phyloP scores from a whole-genome alignment of 2,888 invertebrate genomes.

The Volucella inflata region DNA sequence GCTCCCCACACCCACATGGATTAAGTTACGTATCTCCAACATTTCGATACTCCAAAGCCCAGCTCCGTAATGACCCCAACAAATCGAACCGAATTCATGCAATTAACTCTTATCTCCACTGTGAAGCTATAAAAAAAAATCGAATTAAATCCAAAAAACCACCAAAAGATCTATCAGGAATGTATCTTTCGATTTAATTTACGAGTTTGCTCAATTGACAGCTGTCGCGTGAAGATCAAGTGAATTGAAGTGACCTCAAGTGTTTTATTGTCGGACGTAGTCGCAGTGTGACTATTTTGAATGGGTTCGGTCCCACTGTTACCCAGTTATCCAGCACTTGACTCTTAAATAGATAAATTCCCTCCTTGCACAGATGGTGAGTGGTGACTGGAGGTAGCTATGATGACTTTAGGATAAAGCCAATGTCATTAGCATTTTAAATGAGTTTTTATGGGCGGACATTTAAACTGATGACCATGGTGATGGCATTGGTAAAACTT shows the following conservation, averaged over 20 bases:
- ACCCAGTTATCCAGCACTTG: slow-evolving; percentile 23
- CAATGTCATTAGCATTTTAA: slow-evolving; percentile 75
- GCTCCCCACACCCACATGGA: slow-evolving; percentile 39
- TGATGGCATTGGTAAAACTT: slow-evolving; percentile 30
- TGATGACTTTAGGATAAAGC: slow-evolving; percentile 72
- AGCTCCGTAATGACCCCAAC: slow-evolving; percentile 34
- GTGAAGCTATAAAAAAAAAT: slow-evolving; percentile 21
- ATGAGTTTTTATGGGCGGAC: slow-evolving; percentile 73
- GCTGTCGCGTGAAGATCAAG: slow-evolving; percentile 36
- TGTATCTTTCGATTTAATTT: slow-evolving; percentile 26
- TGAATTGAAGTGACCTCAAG: slow-evolving; percentile 47
- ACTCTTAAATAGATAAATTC: slow-evolving; percentile 48
- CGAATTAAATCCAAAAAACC: slow-evolving; percentile 7
- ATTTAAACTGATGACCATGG: slow-evolving; percentile 72
- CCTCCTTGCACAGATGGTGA: slow-evolving; percentile 39
- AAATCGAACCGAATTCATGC: slow-evolving; percentile 50
- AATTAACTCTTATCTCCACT: slow-evolving; percentile 56
- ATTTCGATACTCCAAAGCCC: slow-evolving; percentile 27
- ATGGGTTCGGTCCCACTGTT: slow-evolving; percentile 48
- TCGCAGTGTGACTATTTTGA: slow-evolving; percentile 7
- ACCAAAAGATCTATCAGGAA: slow-evolving; percentile 40
- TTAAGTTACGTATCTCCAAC: slow-evolving; percentile 22
- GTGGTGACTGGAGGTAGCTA: slow-evolving; percentile 41
- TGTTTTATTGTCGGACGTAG: slow-evolving; percentile 3
- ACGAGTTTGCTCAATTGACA: slow-evolving; percentile 29